phyloP scores from a whole-genome alignment of 2,888 invertebrate genomes.

The Plagiodera versicolora region DNA sequence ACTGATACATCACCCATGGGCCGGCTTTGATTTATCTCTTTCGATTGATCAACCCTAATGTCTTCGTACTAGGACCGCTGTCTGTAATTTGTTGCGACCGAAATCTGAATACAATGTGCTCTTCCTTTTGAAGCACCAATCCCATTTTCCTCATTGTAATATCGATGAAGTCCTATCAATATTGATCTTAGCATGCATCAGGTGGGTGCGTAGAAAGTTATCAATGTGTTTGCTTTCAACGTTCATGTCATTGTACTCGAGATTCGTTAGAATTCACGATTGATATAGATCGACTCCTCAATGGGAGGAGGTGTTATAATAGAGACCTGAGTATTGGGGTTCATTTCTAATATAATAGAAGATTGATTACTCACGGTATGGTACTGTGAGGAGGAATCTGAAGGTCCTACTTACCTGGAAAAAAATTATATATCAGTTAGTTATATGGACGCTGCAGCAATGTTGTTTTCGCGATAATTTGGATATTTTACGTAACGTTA shows the following conservation, averaged over 20 bases:
- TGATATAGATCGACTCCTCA: neutral
- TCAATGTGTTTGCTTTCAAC: conserved; percentile 6
- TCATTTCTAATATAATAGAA: neutral
- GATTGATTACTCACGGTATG: neutral
- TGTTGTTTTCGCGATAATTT: no score
- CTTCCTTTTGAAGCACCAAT: conserved; percentile 10
- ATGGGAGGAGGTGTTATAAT: neutral
- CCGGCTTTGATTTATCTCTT: neutral
- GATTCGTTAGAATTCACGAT: neutral
- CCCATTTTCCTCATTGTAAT: conserved; percentile 21
- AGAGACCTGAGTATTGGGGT: neutral
- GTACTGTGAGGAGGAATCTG: neutral
- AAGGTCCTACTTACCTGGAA: neutral
- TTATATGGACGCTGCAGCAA: no score
- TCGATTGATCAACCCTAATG: neutral
- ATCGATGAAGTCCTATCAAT: conserved; percentile 13
- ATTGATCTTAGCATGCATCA: conserved; percentile 8
- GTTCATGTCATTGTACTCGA: neutral
- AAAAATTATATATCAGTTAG: neutral
- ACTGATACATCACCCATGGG: neutral
- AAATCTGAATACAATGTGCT: conserved; percentile 33
- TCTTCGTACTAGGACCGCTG: conserved; percentile 1
- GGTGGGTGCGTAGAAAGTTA: conserved; percentile 6
- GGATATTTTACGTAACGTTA: no score
- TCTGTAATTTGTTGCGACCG: conserved; percentile 23